A percentile compares a stretch with the other conserved stretches of the same genome.
Conservation (phyloP, 2,797 vertebrate genomes). For the Dermochelys coriacea region DNA sequence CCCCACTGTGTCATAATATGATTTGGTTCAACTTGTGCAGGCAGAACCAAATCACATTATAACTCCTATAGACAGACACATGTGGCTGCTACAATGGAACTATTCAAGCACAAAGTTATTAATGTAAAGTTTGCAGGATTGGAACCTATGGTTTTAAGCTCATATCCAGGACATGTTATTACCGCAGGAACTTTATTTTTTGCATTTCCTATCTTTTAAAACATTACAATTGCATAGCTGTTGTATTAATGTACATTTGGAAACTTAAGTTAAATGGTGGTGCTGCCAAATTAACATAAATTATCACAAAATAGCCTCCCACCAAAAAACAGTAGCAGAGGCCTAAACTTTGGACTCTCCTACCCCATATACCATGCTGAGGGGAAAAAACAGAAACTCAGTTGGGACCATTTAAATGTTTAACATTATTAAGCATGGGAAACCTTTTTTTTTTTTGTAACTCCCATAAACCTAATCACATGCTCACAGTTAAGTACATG, state of each 20-base stretch:
- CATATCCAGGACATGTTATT: not conserved
- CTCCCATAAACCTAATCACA: accelerated
- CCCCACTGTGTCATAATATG: not conserved
- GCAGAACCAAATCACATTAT: not conserved
- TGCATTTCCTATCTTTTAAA: not conserved
- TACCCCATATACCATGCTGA: not conserved
- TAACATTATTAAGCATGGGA: not conserved
- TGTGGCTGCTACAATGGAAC: not conserved
- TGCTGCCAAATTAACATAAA: not conserved
- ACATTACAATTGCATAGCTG: not conserved
- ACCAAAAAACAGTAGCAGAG: not conserved
- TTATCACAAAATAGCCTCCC: not conserved
- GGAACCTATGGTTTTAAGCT: not conserved
- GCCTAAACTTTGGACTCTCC: not conserved
- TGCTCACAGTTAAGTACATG: not conserved
- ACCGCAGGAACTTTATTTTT: not conserved
- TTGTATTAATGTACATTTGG: not conserved
- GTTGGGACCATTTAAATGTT: not conserved
- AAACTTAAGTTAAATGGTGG: not conserved
- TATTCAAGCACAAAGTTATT: not conserved
- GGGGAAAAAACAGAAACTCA: not conserved
- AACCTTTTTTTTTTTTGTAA: not conserved
- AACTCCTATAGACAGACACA: not conserved
- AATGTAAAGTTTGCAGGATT: not conserved
- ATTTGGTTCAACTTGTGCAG: not conserved